phyloP scores from a whole-genome alignment of 2,113 vertebrate genomes.

The Microtus richardsoni region DNA sequence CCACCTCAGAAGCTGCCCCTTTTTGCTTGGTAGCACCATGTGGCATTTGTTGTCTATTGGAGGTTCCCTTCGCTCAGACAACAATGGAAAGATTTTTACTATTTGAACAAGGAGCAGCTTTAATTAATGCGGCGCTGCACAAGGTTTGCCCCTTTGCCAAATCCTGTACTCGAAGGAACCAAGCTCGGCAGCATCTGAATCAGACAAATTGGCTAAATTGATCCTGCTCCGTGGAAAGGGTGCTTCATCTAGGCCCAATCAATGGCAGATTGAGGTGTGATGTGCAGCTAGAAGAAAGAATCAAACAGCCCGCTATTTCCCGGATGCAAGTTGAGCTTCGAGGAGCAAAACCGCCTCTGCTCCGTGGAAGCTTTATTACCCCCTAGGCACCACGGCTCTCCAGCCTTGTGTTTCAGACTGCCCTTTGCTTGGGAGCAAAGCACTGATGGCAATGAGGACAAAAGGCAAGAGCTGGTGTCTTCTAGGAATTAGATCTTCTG shows the following conservation, averaged over 20 bases:
- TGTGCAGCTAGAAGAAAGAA: slow-evolving; percentile 47
- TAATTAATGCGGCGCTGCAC: slow-evolving; percentile 52
- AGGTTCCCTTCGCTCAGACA: slow-evolving; percentile 65
- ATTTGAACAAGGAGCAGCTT: slow-evolving; percentile 54
- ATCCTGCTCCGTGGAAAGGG: slow-evolving; percentile 52
- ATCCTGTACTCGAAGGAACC: slow-evolving; percentile 47
- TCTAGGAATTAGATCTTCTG: neutral
- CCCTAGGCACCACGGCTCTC: neutral
- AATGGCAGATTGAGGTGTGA: slow-evolving; percentile 74
- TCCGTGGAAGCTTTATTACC: neutral
- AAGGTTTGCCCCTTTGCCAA: slow-evolving; percentile 62
- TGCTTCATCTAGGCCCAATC: slow-evolving; percentile 71
- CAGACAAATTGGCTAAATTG: slow-evolving; percentile 77
- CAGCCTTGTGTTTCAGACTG: neutral
- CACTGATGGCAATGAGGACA: neutral
- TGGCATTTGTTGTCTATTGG: slow-evolving; percentile 52
- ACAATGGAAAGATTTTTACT: slow-evolving; percentile 68
- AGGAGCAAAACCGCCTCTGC: neutral
- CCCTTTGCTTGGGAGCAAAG: neutral
- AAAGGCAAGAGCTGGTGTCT: neutral
- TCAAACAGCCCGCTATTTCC: slow-evolving; percentile 55
- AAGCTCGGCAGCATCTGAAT: slow-evolving; percentile 72
- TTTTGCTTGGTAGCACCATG: slow-evolving; percentile 51
- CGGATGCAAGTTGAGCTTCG: neutral
- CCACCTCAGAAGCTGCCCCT: slow-evolving; percentile 38